Percentiles rank a stretch among this genome's conserved stretches.
phyloP scores from a whole-genome alignment of 2,797 vertebrate genomes.

The Neosalanx taihuensis region DNA sequence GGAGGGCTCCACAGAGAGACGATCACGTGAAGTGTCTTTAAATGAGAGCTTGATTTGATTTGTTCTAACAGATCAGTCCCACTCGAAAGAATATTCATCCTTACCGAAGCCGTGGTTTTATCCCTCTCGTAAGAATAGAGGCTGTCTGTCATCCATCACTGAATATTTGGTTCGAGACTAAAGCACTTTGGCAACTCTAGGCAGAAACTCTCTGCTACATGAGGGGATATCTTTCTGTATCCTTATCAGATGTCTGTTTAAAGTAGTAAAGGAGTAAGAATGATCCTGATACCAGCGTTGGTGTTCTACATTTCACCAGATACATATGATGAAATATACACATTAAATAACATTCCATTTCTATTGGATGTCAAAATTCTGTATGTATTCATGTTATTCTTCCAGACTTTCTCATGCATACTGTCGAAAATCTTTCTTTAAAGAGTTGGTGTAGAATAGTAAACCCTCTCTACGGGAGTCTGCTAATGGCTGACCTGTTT shows the following conservation, averaged over 20 bases:
- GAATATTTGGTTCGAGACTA: neutral
- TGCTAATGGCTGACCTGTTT: too few species aligned
- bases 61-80: neutral
- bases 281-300: neutral
- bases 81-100: neutral
- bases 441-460: too few species aligned
- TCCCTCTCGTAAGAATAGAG: neutral
- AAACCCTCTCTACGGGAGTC: too few species aligned
- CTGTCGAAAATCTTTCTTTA: too few species aligned
- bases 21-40: neutral
- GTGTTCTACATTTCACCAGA: too few species aligned
- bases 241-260: neutral
- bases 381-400: neutral
- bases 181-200: neutral
- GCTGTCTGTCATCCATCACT: neutral
- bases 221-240: neutral
- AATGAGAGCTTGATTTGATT: neutral
- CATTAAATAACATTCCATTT: too few species aligned
- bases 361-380: too few species aligned
- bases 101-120: neutral
- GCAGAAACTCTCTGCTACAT: neutral
- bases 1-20: neutral
- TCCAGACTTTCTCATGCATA: neutral
- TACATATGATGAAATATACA: neutral
- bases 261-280: neutral